Percentiles rank a stretch among this genome's conserved stretches.
phyloP scores from a whole-genome alignment of 1,140 invertebrate genomes.

The Micrasema minimum region DNA sequence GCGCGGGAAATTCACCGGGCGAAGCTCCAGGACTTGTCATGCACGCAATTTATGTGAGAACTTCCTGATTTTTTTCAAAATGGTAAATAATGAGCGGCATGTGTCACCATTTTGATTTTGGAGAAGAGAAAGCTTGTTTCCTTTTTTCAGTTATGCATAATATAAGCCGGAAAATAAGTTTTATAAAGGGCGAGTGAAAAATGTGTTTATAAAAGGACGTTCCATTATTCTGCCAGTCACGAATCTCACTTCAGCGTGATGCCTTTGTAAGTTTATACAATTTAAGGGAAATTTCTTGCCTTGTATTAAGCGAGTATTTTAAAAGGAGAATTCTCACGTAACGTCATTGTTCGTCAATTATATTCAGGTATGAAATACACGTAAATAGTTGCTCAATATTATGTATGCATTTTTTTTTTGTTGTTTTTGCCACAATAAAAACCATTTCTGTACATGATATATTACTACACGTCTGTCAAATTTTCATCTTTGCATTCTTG shows the following conservation, averaged over 20 bases:
- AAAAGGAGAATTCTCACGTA: no score
- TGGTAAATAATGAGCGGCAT: slow-evolving; percentile 35
- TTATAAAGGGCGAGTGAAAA: background rate
- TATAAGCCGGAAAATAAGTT: background rate
- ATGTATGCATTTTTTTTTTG: no score
- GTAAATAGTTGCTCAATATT: no score
- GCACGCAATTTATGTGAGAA: slow-evolving; percentile 38
- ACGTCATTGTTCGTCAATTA: no score
- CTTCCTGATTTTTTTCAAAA: slow-evolving; percentile 38
- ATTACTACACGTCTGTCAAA: no score
- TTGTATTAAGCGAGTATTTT: no score
- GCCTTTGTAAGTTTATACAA: slow-evolving; percentile 7
- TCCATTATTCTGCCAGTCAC: background rate
- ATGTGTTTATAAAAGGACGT: slow-evolving; percentile 11
- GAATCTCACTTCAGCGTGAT: background rate
- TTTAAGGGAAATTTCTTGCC: background rate
- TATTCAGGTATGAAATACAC: no score
- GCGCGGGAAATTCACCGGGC: slow-evolving; percentile 18
- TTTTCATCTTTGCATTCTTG: no score
- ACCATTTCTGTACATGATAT: no score
- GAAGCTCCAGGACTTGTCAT: slow-evolving; percentile 24
- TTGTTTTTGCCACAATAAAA: no score
- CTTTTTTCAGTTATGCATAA: slow-evolving; percentile 12
- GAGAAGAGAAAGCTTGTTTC: background rate
- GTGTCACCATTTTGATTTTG: slow-evolving; percentile 30